Conservation (phyloP, 1,140 invertebrate genomes). For the Metopolophium dirhodum region DNA sequence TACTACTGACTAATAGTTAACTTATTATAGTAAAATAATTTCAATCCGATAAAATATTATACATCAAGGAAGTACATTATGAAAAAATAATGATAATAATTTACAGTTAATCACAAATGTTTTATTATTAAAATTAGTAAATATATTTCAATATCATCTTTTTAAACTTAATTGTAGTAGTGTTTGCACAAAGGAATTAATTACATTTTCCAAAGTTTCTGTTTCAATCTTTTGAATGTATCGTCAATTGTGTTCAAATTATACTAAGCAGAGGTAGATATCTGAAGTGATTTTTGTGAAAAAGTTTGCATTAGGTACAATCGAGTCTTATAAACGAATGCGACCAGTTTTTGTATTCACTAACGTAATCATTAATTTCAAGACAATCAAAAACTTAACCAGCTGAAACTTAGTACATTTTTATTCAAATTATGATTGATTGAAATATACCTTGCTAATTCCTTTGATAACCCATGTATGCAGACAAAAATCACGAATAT, state of each 20-base stretch:
- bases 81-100: neutral
- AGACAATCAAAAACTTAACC: neutral
- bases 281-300: neutral
- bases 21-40: no score
- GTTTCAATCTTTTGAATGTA: neutral
- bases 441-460: neutral
- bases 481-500: neutral
- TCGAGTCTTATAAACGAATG: neutral
- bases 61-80: neutral
- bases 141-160: neutral
- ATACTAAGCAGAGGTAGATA: neutral
- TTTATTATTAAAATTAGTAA: neutral
- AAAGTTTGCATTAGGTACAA: neutral
- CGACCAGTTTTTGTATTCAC: neutral
- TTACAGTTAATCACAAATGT: neutral
- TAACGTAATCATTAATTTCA: neutral
- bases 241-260: neutral
- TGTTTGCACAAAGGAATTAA: neutral
- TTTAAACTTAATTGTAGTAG: neutral
- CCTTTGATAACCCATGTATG: neutral
- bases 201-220: neutral
- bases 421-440: neutral
- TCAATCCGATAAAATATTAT: neutral
- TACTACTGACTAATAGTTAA: no score
- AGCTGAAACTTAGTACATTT: neutral